A percentile compares a stretch with the other conserved stretches of the same genome.
Evolutionary conservation across 2,888 invertebrate genomes (phyloP).

Genomic region (Drosophila nr. medialis): DNA sequence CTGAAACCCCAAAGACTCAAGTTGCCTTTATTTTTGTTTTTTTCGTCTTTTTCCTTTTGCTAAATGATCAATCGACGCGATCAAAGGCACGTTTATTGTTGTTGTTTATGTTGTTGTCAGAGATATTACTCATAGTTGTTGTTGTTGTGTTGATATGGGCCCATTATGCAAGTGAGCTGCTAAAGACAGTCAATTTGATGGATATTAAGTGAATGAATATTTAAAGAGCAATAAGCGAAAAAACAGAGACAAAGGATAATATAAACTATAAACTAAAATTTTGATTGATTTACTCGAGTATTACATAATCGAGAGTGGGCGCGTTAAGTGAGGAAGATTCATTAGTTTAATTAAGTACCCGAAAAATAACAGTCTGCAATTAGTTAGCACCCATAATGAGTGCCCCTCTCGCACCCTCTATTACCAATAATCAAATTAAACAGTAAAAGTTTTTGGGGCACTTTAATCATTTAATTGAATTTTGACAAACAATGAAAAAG

Average conservation of each 20-base stretch:
- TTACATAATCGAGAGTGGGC: constrained; percentile 17
- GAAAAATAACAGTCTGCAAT: constrained; percentile 38
- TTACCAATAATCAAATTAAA: constrained; percentile 33
- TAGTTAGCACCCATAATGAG: constrained; percentile 40
- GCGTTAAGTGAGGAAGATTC: constrained; percentile 27
- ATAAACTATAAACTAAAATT: not conserved
- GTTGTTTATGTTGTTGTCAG: constrained; percentile 22
- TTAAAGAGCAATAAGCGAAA: constrained; percentile 2
- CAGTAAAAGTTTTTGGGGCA: constrained; percentile 40
- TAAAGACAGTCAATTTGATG: constrained; percentile 29
- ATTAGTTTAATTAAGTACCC: constrained; percentile 49
- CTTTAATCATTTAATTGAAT: constrained; percentile 76
- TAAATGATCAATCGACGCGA: constrained; percentile 82
- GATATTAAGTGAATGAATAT: constrained; percentile 18
- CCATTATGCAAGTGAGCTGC: constrained; percentile 61
- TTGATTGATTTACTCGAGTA: constrained; percentile 36
- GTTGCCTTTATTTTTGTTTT: constrained; percentile 17
- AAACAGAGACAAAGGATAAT: constrained; percentile 23
- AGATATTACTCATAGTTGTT: constrained; percentile 57
- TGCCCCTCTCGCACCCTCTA: not conserved
- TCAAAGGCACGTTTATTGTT: constrained; percentile 67
- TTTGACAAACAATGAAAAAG: constrained; percentile 44
- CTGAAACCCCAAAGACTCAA: constrained; percentile 29
- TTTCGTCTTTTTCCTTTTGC: constrained; percentile 22
- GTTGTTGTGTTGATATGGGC: constrained; percentile 44